A percentile compares a stretch with the other conserved stretches of the same genome.
phyloP scores from a whole-genome alignment of 1,140 invertebrate genomes.

The Micrasema longulum region DNA sequence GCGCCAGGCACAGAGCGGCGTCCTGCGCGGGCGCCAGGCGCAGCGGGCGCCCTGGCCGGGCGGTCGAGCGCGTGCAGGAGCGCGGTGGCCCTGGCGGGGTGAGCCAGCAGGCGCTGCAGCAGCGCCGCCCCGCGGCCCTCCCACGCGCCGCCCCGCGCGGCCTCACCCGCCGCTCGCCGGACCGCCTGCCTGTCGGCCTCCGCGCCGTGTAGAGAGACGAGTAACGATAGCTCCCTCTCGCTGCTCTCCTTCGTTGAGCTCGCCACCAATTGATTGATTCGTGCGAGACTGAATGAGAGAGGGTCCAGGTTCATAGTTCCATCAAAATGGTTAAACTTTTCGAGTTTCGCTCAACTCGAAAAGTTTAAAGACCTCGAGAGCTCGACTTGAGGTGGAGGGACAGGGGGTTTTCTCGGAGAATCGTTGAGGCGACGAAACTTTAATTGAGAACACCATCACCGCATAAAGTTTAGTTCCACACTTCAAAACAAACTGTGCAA shows the following conservation, averaged over 20 bases:
- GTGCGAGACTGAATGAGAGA: constrained; percentile 96
- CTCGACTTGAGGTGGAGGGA: constrained; percentile 9
- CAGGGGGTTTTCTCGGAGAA: background rate
- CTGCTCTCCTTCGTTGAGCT: constrained; percentile 97
- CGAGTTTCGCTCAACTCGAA: constrained; percentile 43
- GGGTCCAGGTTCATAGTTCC: constrained; percentile 99
- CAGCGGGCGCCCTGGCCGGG: constrained; percentile 79
- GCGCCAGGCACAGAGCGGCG: constrained; percentile 86
- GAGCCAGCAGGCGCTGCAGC: constrained; percentile 58
- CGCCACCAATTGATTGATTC: constrained; percentile 96
- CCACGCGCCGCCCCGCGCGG: constrained; percentile 49
- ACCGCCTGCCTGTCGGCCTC: constrained; percentile 58
- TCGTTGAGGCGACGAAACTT: constrained; percentile 2
- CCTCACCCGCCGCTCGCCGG: constrained; percentile 62
- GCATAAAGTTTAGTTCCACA: constrained; percentile 1
- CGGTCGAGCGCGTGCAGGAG: constrained; percentile 62
- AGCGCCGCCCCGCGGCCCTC: constrained; percentile 58
- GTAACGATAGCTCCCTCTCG: constrained; percentile 76
- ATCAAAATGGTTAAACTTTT: constrained; percentile 63
- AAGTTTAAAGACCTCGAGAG: constrained; percentile 42
- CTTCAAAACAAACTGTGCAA: too few relatives aligned
- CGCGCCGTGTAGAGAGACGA: constrained; percentile 49
- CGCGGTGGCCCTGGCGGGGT: constrained; percentile 63
- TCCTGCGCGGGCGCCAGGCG: constrained; percentile 89
- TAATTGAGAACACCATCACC: constrained; percentile 30